These are phyloP conservation scores for Eutrigla gurnardus DNA, from an alignment of 2,797 vertebrate genomes.

Conservation along the genomic window DNA sequence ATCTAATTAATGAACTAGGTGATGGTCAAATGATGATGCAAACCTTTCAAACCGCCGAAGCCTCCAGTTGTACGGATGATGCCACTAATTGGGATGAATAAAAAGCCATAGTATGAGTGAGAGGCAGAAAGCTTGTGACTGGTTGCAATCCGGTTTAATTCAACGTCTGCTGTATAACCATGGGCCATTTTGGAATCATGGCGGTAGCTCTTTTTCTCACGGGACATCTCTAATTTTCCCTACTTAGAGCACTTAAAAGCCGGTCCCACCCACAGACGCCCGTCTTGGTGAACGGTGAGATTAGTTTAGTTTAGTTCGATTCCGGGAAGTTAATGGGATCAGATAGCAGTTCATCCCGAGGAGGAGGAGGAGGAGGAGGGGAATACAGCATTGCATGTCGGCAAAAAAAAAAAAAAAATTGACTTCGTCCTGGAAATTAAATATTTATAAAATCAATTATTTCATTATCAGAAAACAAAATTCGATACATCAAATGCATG, in stretches of 20 bases:
- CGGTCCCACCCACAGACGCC: neutral
- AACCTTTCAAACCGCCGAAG: slow-evolving; percentile 32
- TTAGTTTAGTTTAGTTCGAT: slow-evolving; percentile 31
- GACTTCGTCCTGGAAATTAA: slow-evolving; percentile 41
- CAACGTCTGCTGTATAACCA: neutral
- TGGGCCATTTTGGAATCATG: neutral
- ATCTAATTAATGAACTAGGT: slow-evolving; percentile 59
- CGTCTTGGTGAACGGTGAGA: neutral
- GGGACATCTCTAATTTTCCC: neutral
- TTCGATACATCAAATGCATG: slow-evolving; percentile 15
- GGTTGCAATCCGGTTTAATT: neutral
- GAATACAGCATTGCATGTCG: slow-evolving; percentile 21
- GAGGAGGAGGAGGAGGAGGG: slow-evolving; percentile 9
- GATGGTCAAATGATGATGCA: slow-evolving; percentile 55
- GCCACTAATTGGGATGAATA: slow-evolving; percentile 17
- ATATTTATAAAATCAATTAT: slow-evolving; percentile 52
- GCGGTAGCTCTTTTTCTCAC: neutral
- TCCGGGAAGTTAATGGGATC: slow-evolving; percentile 50
- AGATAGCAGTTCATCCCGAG: slow-evolving; percentile 33
- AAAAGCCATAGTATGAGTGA: slow-evolving; percentile 1
- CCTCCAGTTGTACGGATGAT: slow-evolving; percentile 13
- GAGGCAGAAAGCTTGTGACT: neutral
- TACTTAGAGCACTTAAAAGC: neutral
- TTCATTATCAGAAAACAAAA: slow-evolving; percentile 38
- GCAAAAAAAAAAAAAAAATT: slow-evolving; percentile 9